phyloP scores from a whole-genome alignment of 2,113 vertebrate species.

The Pachyramphus minor region DNA sequence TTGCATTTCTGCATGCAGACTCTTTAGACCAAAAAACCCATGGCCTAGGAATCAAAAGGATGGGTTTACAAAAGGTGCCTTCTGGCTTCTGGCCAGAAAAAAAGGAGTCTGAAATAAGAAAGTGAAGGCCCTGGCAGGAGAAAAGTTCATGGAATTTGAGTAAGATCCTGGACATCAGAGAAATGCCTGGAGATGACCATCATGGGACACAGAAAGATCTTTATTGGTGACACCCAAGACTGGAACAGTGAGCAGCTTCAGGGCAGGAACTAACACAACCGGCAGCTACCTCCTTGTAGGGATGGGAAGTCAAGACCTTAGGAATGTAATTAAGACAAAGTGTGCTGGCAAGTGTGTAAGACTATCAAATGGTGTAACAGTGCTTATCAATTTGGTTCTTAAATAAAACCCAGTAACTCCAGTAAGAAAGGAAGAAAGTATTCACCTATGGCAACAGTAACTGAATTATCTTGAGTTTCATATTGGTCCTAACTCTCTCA shows the following conservation, averaged over 20 bases:
- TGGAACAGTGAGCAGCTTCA: neutral
- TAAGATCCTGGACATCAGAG: neutral
- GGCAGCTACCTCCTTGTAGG: neutral
- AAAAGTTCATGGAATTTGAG: neutral
- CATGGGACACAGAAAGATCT: neutral
- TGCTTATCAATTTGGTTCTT: neutral
- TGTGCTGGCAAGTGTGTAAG: neutral
- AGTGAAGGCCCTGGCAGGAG: neutral
- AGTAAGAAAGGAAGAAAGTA: neutral
- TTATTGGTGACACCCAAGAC: neutral
- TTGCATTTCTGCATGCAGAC: neutral
- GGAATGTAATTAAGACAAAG: neutral
- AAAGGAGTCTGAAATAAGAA: neutral
- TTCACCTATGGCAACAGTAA: neutral
- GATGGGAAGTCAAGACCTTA: neutral
- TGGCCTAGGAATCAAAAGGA: neutral
- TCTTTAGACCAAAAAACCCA: neutral
- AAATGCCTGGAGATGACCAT: fast-evolving
- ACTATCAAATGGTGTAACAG: neutral
- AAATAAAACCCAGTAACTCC: neutral
- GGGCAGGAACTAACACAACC: neutral
- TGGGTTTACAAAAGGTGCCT: neutral
- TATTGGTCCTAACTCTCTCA: neutral
- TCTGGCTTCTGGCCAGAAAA: no score
- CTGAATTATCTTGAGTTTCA: neutral